phyloP scores from a whole-genome alignment of 2,113 vertebrate genomes.

The Macheiramphus alcinus region DNA sequence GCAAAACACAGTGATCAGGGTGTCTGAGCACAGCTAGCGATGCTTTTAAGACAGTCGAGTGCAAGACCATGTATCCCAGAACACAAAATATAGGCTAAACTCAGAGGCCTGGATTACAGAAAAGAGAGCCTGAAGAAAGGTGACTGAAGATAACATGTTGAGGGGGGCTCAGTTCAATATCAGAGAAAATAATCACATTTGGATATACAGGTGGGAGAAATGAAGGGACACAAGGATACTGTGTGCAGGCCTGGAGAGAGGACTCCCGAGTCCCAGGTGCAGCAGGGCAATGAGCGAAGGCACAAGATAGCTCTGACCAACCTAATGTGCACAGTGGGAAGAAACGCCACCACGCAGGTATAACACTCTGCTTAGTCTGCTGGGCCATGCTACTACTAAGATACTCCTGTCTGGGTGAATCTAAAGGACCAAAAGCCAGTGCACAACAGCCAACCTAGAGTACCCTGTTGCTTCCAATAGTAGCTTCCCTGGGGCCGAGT shows the following conservation, averaged over 20 bases:
- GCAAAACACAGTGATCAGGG: not conserved
- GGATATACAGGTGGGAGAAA: not conserved
- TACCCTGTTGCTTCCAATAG: not conserved
- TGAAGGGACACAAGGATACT: not conserved
- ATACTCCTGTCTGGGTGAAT: not conserved
- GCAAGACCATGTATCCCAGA: not conserved
- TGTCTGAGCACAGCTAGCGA: not conserved
- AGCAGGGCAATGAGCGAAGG: not conserved
- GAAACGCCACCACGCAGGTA: not conserved
- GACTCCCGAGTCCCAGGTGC: not conserved
- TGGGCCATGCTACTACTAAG: not conserved
- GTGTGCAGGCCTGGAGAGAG: not conserved
- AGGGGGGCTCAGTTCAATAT: not conserved
- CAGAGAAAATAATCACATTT: not conserved
- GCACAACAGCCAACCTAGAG: not conserved
- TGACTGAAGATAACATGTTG: not conserved
- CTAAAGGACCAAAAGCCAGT: not conserved
- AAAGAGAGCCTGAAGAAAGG: not conserved
- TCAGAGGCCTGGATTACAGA: not conserved
- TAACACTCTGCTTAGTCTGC: not conserved
- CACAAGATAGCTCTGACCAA: not conserved
- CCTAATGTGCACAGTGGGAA: not conserved
- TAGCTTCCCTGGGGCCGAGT: accelerated
- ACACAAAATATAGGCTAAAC: not conserved
- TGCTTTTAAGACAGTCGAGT: not conserved